Percentiles rank a stretch among this genome's conserved stretches.
phyloP scores from a whole-genome alignment of 2,888 invertebrate species.

The Lochmaea capreae region DNA sequence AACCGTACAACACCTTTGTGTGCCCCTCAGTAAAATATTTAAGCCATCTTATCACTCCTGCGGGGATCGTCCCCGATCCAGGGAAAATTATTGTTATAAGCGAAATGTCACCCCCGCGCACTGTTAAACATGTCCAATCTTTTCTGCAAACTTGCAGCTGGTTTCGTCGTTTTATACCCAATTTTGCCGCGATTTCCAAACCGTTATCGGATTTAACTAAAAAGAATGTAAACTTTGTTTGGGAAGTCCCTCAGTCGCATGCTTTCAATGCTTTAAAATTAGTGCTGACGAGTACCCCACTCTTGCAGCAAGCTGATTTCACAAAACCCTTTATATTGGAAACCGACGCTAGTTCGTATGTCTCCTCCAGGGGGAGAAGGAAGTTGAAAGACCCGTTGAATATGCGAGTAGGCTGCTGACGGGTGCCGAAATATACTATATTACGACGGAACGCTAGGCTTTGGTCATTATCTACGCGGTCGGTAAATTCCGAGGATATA shows the following conservation, averaged over 20 bases:
- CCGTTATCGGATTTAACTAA: not conserved
- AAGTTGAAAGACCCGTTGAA: conserved; percentile 37
- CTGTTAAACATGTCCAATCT: conserved; percentile 48
- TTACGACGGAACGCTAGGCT: conserved; percentile 50
- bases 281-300: not conserved
- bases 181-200: conserved; percentile 6
- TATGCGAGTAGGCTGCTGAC: conserved; percentile 53
- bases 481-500: conserved; percentile 58
- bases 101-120: conserved; percentile 32
- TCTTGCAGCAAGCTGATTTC: conserved; percentile 1
- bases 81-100: conserved; percentile 43
- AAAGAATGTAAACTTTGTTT: not conserved
- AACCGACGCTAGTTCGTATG: conserved; percentile 19
- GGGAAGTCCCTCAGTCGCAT: not conserved
- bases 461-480: conserved; percentile 56
- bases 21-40: conserved; percentile 43
- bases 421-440: conserved; percentile 52
- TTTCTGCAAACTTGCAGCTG: too few species aligned
- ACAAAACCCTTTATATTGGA: conserved; percentile 25
- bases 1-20: conserved; percentile 37
- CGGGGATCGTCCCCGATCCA: conserved; percentile 30
- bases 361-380: conserved; percentile 41
- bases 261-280: not conserved
- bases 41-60: conserved; percentile 43
- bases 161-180: conserved; percentile 27